phyloP scores from a whole-genome alignment of 2,797 vertebrate genomes.

The Amniataba percoides region DNA sequence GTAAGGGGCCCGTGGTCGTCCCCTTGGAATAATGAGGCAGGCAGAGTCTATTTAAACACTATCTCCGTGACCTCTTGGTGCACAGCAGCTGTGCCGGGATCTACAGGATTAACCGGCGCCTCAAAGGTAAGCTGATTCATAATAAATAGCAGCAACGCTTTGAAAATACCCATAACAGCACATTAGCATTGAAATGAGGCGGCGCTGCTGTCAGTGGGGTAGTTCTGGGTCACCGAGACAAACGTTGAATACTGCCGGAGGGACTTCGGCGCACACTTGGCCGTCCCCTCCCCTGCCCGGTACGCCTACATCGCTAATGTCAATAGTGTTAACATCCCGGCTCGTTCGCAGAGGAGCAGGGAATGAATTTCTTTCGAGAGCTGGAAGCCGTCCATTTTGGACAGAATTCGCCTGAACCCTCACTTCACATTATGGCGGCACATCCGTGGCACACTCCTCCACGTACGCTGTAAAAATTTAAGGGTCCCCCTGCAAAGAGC shows the following conservation, averaged over 20 bases:
- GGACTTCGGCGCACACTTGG: slow-evolving; percentile 49
- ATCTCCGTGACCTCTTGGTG: slow-evolving; percentile 78
- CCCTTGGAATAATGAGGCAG: slow-evolving; percentile 63
- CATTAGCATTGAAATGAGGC: slow-evolving; percentile 83
- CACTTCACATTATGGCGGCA: slow-evolving; percentile 1
- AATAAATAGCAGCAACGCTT: slow-evolving; percentile 75
- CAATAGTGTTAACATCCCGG: slow-evolving; percentile 55
- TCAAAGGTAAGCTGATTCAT: slow-evolving; percentile 78
- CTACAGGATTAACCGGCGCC: slow-evolving; percentile 74
- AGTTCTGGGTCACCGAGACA: slow-evolving; percentile 73
- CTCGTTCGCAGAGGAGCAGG: slow-evolving; percentile 49
- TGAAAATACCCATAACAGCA: slow-evolving; percentile 70
- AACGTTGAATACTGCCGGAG: slow-evolving; percentile 50
- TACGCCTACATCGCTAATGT: slow-evolving; percentile 50
- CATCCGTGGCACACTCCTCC: slow-evolving; percentile 9
- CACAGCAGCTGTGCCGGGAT: slow-evolving; percentile 71
- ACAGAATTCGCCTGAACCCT: slow-evolving; percentile 43
- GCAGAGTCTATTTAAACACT: slow-evolving; percentile 77
- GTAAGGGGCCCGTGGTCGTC: slow-evolving; percentile 19
- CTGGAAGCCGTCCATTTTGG: slow-evolving; percentile 45
- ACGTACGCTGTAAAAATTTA: slow-evolving; percentile 46
- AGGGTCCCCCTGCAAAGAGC: slow-evolving; percentile 37
- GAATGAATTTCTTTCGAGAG: slow-evolving; percentile 29
- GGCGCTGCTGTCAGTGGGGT: slow-evolving; percentile 63
- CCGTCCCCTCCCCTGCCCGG: slow-evolving; percentile 37